Percentiles rank a stretch among this genome's conserved stretches.
Evolutionary conservation across 2,888 invertebrate genomes (phyloP).

Genomic region (Apeira syringaria): DNA sequence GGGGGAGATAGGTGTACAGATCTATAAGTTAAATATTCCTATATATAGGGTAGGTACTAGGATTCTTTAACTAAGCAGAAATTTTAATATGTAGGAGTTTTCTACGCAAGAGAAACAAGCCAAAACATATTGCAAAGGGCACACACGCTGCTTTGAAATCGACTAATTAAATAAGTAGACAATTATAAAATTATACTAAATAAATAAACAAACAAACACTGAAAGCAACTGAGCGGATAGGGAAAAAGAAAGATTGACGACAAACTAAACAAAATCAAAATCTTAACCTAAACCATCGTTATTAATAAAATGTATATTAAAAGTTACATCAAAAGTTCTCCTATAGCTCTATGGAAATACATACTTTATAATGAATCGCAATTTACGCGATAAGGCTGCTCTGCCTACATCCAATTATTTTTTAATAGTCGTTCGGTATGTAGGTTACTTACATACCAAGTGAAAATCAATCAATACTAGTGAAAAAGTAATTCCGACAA

Average conservation of each 20-base stretch:
- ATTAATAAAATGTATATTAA: too few species aligned
- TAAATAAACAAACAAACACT: constrained; percentile 16
- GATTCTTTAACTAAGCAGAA: not conserved
- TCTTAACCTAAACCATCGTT: too few species aligned
- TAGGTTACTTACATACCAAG: not conserved
- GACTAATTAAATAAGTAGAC: constrained; percentile 10
- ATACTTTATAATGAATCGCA: too few species aligned
- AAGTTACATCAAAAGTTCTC: too few species aligned
- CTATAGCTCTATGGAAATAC: too few species aligned
- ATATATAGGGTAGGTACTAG: not conserved
- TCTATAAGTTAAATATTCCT: too few species aligned
- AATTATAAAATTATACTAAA: constrained; percentile 15
- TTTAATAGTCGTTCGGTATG: not conserved
- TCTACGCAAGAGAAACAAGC: constrained; percentile 20
- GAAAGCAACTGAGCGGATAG: constrained; percentile 17
- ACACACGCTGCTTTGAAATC: constrained; percentile 15
- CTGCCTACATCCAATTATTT: too few species aligned
- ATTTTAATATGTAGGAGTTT: not conserved
- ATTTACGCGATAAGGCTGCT: too few species aligned
- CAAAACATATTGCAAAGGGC: constrained; percentile 19
- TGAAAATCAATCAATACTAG: constrained; percentile 8
- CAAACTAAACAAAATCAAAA: too few species aligned
- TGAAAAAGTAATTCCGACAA: constrained; percentile 15
- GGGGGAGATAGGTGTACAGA: too few species aligned
- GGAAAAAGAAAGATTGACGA: constrained; percentile 1